Evolutionary conservation across 2,888 invertebrate species (phyloP), one percentile per base, ranked within the genome.

Genomic region (Melinaea menophilus): DNA sequence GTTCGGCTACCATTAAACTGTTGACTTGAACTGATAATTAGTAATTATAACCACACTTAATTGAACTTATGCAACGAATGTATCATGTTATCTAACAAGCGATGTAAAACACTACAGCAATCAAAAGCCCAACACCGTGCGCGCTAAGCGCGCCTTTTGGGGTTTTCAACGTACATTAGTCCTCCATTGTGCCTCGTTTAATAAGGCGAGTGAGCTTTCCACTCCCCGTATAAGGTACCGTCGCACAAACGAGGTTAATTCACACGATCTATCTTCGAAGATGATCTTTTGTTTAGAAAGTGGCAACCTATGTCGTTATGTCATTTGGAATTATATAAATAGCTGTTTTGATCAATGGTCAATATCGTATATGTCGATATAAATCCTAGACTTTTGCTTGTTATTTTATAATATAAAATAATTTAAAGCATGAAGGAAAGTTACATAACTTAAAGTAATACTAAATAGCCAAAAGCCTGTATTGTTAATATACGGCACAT

Each of bases 151-250:
- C 46, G 65, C 71, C 66, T 70, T 69, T 71, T 70, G 62, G 65
- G 66, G 67, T 66, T 70, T 70, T 62, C 63, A 68, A 68, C 67
- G 61, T 67, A 70, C 71, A 74, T 74, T 80, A 80, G 75, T 69
- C 63, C 68, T 62, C 75, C 73, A 81, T 81, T 82, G 82, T 82
- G 75, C 71, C 60, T 62, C 70, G 72, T 80, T 81, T 81, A 81
- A 79, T 82, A 81, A 80, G 79, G 81, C 73, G 65, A 78, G 76
- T 75, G 71, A 66, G 74, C 80, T 81, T 80, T 81, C 77, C 75
- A 73, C 74, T 72, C n/a, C 68, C 82, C 82, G 69, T 80, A 73
- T 76, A 78, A 55, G 81, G 83, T 58, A 69, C 75, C 75, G 76
- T 71, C 73, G 73, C 71, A 73, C 77, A 76, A 80, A 80, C 77